Conservation (phyloP, 2,888 invertebrate genomes). For the Bembecia ichneumoniformis region DNA sequence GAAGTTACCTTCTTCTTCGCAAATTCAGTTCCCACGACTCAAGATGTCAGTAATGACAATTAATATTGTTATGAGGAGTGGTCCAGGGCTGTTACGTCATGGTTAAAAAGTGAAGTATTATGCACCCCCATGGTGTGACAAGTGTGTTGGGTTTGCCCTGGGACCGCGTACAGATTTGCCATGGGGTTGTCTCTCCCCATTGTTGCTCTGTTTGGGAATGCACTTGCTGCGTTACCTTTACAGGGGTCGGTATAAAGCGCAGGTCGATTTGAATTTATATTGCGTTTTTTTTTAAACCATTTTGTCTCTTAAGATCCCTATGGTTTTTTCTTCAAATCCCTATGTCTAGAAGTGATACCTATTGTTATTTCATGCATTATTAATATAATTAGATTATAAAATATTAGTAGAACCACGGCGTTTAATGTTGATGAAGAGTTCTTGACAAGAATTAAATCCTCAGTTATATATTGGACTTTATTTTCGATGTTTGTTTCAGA, state of each 20-base stretch:
- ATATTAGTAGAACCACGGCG: no score
- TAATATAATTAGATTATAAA: not conserved
- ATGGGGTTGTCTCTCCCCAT: conserved; percentile 15
- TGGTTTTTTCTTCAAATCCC: no score
- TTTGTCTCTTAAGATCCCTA: not conserved
- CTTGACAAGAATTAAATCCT: no score
- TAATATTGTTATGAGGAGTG: not conserved
- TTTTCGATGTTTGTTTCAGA: no score
- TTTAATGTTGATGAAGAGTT: no score
- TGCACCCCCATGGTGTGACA: conserved; percentile 46
- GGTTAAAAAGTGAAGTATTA: conserved; percentile 39
- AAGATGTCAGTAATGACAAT: conserved; percentile 16
- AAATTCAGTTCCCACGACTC: conserved; percentile 33
- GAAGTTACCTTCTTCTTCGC: not conserved
- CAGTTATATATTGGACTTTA: no score
- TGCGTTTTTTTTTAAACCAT: not conserved
- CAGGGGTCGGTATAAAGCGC: not conserved
- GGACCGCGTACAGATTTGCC: not conserved
- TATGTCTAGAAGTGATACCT: no score
- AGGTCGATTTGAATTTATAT: conserved; percentile 12
- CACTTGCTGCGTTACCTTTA: conserved; percentile 38
- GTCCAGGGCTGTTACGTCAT: conserved; percentile 29
- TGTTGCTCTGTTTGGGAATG: conserved; percentile 34
- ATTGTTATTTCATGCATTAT: not conserved
- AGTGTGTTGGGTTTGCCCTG: conserved; percentile 22